phyloP scores from a whole-genome alignment of 2,888 invertebrate genomes.

The Cheilosia grossa region DNA sequence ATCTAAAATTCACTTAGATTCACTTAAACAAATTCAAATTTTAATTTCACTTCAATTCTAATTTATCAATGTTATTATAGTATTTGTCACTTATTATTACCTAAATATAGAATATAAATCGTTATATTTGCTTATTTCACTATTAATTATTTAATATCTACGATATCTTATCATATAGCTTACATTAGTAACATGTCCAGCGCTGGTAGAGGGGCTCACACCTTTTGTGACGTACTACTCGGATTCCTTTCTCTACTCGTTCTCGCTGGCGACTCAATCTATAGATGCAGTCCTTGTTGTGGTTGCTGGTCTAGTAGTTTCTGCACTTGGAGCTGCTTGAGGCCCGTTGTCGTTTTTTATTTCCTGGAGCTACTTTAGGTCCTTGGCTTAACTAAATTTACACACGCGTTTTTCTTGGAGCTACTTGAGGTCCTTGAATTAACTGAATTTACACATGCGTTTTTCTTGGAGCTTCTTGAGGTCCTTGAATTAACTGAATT shows the following conservation, averaged over 20 bases:
- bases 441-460: neutral
- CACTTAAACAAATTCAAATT: neutral
- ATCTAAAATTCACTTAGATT: neutral
- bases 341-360: conserved; percentile 2
- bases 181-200: neutral
- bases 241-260: neutral
- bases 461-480: too few species aligned
- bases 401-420: neutral
- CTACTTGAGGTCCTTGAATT: neutral
- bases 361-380: conserved; percentile 4
- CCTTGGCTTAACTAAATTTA: neutral
- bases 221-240: neutral
- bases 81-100: too few species aligned
- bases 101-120: too few species aligned
- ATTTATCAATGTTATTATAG: too few species aligned
- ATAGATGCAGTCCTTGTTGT: neutral
- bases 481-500: too few species aligned
- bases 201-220: neutral
- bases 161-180: too few species aligned
- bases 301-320: neutral
- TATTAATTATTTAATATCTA: too few species aligned
- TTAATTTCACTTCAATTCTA: neutral
- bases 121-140: too few species aligned
- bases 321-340: neutral
- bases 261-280: neutral